Percentiles rank a stretch among this genome's conserved stretches.
Conservation (phyloP, 2,797 vertebrate genomes). For the Gymnodraco acuticeps region DNA sequence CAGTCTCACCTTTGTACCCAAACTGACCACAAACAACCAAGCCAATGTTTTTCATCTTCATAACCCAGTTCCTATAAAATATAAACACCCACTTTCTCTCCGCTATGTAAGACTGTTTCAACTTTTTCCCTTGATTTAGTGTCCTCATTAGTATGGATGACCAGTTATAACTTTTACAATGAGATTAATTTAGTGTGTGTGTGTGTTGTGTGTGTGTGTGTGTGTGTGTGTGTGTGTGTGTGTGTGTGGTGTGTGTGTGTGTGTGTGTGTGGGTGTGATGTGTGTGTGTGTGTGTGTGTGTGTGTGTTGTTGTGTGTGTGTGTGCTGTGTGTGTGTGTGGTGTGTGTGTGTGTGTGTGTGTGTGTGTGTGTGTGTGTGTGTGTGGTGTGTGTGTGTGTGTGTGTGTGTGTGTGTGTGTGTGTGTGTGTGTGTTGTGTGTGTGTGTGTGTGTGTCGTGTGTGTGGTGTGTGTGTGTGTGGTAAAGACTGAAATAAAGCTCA, state of each 20-base stretch:
- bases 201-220: slow-evolving; percentile 36
- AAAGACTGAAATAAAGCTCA: slow-evolving; percentile 69
- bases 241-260: slow-evolving; percentile 28
- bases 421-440: slow-evolving; percentile 44
- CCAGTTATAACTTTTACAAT: slow-evolving; percentile 70
- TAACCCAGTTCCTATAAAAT: slow-evolving; percentile 50
- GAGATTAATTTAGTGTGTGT: slow-evolving; percentile 58
- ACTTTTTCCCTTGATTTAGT: slow-evolving; percentile 49
- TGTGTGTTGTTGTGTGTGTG: slow-evolving; percentile 32
- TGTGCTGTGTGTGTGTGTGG: slow-evolving; percentile 31
- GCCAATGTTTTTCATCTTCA: slow-evolving; percentile 8
- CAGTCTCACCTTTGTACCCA: neutral
- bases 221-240: slow-evolving; percentile 14
- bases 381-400: slow-evolving; percentile 46
- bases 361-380: slow-evolving; percentile 49
- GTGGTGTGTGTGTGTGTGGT: slow-evolving; percentile 33
- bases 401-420: slow-evolving; percentile 51
- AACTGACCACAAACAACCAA: neutral
- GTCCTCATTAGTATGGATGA: slow-evolving; percentile 71
- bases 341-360: slow-evolving; percentile 47
- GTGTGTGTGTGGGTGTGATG: slow-evolving; percentile 54
- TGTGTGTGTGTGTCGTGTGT: slow-evolving; percentile 28
- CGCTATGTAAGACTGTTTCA: slow-evolving; percentile 33
- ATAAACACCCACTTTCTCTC: slow-evolving; percentile 21
- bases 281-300: slow-evolving; percentile 49